Base-by-base conservation (phyloP, 2,113 vertebrate species). In the Phaethornis superciliosus region DNA sequence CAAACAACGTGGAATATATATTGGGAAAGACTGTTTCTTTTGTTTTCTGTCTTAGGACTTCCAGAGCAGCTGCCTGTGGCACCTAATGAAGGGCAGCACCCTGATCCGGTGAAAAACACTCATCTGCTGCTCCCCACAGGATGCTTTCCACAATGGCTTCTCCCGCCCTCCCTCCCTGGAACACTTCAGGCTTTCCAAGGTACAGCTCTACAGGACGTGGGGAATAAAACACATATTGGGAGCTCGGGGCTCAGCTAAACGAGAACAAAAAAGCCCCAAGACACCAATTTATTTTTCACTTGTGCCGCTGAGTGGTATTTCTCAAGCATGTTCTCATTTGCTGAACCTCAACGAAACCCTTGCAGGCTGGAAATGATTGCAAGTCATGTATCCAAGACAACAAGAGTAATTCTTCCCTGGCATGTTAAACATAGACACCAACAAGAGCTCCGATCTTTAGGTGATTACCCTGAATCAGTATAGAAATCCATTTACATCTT, bases 371-470 rank as follows among this genome's bases (percentile, higher is more conserved):
- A 76, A 92, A 94, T 89, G 13, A 70, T 90, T 95, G 85, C 2
- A 0, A 94, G 78, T 75, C 82, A 23, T 16, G 93, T 95, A 82
- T 95, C 94, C 96, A 96, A 93, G 96, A 96, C 94, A 95, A 96
- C 89, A 44, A 51, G 77, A 82, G 75, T 52, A 91, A 84, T 86
- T 93, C 72, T 85, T 86, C 52, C 85, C 60, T 0, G 0, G 91
- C 68, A 64, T 24, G 44, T 91, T 81, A 69, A 89, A 80, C 1
- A 2, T 6, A 92, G 72, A 51, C 28, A 23, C 55, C 4, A 0
- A 47, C 28, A 56, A 56, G 85, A 82, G 78, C 81, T 74, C 59
- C 44, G 67, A 52, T 74, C 81, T 69, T 89, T 19, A 70, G 42
- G 64, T 0, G 3, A 69, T 46, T 55, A 32, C 58, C 49, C 54